Base-by-base conservation (phyloP, 2,797 vertebrate genomes). In the Parambassis ranga region DNA sequence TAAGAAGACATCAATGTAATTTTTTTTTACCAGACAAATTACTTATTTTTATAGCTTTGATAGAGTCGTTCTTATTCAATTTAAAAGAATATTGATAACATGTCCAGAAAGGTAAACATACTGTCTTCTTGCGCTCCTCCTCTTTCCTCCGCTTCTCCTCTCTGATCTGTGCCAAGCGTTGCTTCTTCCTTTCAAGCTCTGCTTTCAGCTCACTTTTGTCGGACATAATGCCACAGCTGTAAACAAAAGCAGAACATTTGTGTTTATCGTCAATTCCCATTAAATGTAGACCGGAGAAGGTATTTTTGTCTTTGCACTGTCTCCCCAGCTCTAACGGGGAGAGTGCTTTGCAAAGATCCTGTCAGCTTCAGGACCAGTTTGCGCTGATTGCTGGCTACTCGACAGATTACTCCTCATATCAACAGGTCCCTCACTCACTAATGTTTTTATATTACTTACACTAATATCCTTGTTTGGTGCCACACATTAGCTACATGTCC, bases 131-230 rank as follows among this genome's bases (percentile, higher is more conserved):
- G 79, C 96, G 95, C 84, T 98, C 98, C 88, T 99, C 97, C 82
- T 99, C 98, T 89, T 99, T 99, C 71, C 95, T 94, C 82, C 96
- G 98, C 85, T 99, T 99, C 85, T 99, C 96, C 80, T 99, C 96
- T 87, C 97, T 91, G 86, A 99, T 99, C 86, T 98, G 98, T 65
- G 96, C 96, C 83, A 99, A 89, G 2, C 95, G 94, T 53, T 98
- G 97, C 58, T 99, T 99, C 92, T 99, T 99, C 56, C 98, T 93
- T 79, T 99, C 96, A 68, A 99, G 87, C 81, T 99, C 98, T 0
- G 98, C 98, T 89, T 99, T 99, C 85, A 99, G 89, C 68, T 99
- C 98, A 81, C 95, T 98, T 93, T 99, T 99, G 89, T 99, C 97
- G 44, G 98, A 98, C 98, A 99, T 99, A 90, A 87, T 93, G 92